phyloP scores from a whole-genome alignment of 2,888 invertebrate species.

The Scaptodrosophila latifasciaeformis region DNA sequence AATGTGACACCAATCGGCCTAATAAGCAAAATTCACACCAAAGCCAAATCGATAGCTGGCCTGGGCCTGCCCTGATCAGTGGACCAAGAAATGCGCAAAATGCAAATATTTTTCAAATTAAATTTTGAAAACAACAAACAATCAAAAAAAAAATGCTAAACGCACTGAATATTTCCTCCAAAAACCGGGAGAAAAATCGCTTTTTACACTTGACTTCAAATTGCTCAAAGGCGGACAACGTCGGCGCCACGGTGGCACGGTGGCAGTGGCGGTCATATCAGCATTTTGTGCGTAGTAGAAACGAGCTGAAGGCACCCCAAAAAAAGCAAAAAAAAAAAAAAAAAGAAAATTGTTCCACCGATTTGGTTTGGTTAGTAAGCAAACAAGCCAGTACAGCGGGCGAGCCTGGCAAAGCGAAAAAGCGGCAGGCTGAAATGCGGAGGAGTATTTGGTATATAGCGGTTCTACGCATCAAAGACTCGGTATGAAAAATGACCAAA shows the following conservation, averaged over 20 bases:
- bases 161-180: conserved; percentile 30
- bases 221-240: conserved; percentile 56
- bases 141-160: conserved; percentile 50
- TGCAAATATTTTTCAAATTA: conserved; percentile 68
- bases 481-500: conserved; percentile 64
- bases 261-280: conserved; percentile 10
- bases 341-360: conserved; percentile 6
- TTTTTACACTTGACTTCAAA: conserved; percentile 70
- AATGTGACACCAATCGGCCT: neutral
- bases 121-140: conserved; percentile 26
- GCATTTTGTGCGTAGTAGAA: conserved; percentile 62
- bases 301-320: too few species aligned
- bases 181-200: conserved; percentile 39
- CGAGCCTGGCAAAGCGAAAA: neutral
- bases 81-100: conserved; percentile 67
- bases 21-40: conserved; percentile 44
- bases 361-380: too few species aligned
- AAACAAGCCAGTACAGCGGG: too few species aligned
- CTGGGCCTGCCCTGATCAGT: conserved; percentile 37
- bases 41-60: neutral
- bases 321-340: conserved; percentile 21
- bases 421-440: neutral
- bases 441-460: conserved; percentile 19
- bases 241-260: neutral
- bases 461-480: conserved; percentile 61